Conservation (phyloP, 2,888 invertebrate genomes). For the Tenthredo notha region DNA sequence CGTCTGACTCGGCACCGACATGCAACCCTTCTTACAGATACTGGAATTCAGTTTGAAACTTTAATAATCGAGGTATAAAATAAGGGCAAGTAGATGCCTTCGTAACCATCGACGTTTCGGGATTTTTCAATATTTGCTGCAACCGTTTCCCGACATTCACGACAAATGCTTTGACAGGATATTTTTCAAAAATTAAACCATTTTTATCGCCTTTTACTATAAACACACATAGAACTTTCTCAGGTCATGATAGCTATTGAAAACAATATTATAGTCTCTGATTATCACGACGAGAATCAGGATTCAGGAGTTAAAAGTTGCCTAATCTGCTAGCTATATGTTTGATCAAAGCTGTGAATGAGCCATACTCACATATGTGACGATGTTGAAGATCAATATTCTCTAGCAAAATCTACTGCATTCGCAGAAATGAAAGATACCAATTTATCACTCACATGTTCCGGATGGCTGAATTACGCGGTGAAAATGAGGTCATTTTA, state of each 20-base stretch:
- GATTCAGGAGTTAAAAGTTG: not conserved
- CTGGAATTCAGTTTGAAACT: not conserved
- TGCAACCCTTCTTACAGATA: slow-evolving; percentile 25
- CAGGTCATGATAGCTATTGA: not conserved
- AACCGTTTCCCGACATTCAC: not conserved
- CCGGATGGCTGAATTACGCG: not conserved
- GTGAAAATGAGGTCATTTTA: not conserved
- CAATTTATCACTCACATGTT: slow-evolving; percentile 7
- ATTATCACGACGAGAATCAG: not conserved
- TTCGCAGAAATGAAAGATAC: not conserved
- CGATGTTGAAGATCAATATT: not conserved
- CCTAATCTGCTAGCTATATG: not conserved
- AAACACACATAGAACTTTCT: not conserved
- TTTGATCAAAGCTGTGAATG: too few species aligned
- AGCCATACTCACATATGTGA: too few species aligned
- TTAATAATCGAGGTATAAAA: not conserved
- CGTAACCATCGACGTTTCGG: slow-evolving; percentile 28
- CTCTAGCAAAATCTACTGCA: not conserved
- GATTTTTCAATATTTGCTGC: not conserved
- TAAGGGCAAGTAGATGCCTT: not conserved
- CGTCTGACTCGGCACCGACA: slow-evolving; percentile 14
- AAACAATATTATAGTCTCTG: not conserved
- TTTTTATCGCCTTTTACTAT: too few species aligned
- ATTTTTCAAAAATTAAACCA: too few species aligned
- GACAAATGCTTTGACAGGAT: not conserved